A percentile compares a stretch with the other conserved stretches of the same genome.
phyloP scores from a whole-genome alignment of 2,888 invertebrate genomes.

The Agrochola litura region DNA sequence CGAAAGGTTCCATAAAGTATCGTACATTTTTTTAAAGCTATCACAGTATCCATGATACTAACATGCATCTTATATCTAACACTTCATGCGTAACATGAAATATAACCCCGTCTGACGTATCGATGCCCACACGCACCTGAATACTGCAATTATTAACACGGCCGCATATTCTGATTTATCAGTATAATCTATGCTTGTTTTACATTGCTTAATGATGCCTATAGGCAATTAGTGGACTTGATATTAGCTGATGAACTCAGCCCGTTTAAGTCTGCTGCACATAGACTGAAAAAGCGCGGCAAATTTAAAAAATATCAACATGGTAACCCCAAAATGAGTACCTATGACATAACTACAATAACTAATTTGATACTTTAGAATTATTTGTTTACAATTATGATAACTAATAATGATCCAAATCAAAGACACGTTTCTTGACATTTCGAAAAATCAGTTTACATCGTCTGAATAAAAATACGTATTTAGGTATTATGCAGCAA shows the following conservation, averaged over 20 bases:
- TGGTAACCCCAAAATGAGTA: too few relatives aligned
- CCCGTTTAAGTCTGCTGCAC: background rate
- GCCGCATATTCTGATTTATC: slow-evolving; percentile 47
- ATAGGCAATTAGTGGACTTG: slow-evolving; percentile 23
- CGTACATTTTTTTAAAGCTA: background rate
- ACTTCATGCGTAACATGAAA: slow-evolving; percentile 42
- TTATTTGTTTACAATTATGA: too few relatives aligned
- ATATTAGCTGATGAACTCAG: slow-evolving; percentile 17
- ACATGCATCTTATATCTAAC: slow-evolving; percentile 11
- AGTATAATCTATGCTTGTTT: slow-evolving; percentile 22
- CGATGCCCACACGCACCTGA: slow-evolving; percentile 39
- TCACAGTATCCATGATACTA: slow-evolving; percentile 25
- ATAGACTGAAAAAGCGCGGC: too few relatives aligned
- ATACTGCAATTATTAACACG: slow-evolving; percentile 33
- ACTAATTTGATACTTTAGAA: too few relatives aligned
- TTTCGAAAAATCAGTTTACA: too few relatives aligned
- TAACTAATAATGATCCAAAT: too few relatives aligned
- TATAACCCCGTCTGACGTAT: slow-evolving; percentile 27
- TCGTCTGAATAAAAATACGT: too few relatives aligned
- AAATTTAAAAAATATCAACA: too few relatives aligned
- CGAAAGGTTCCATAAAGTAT: background rate
- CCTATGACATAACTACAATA: too few relatives aligned
- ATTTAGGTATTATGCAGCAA: too few relatives aligned
- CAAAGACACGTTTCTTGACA: too few relatives aligned
- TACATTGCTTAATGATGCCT: slow-evolving; percentile 33